Base-by-base conservation (phyloP, 2,797 vertebrate genomes). In the Macroramphosus scolopax region DNA sequence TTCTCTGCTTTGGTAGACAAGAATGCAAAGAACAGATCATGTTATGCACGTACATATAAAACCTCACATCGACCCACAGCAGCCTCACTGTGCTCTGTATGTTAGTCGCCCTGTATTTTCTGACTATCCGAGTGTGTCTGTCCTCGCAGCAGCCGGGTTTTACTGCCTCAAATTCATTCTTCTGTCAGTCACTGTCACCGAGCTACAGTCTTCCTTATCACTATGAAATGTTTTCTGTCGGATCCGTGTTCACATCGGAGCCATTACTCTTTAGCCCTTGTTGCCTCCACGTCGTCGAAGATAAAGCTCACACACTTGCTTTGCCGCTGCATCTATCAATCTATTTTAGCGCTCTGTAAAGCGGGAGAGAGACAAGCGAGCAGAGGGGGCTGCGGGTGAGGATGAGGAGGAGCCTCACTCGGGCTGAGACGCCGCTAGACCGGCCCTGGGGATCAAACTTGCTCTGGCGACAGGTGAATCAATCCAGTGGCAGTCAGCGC, bases 241-340 rank as follows among this genome's bases (percentile, higher is more conserved):
- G 66, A 81, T 78, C 75, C 75, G 54, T 66, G 52, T 62, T 78
- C 60, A 38, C 73, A 48, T 46, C 38, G 13, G 17, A 76, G 60
- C 76, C 78, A 80, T 88, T 81, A 71, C 75, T 86, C 76, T 73
- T 61, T 50, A 52, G 61, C 72, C 66, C 59, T 69, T 56, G 63
- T 71, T 77, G 75, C 57, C 61, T 67, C 43, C 52, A 22, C 30
- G 61, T 79, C 82, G 81, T 87, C 82, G 70, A 77, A 88, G 81
- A 88, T 87, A 89, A 88, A 88, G 80, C 78, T 87, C 85, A 83
- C 82, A 78, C 57, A 68, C 77, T 81, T 81, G 77, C 75, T 76
- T 77, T 75, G 51, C 67, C 10, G 24, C 61, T 67, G 65, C 51
- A 69, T 71, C 81, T 72, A 80, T 86, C 81, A 85, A 88, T 89